phyloP scores from a whole-genome alignment of 2,113 vertebrate species.

The Colius striatus region DNA sequence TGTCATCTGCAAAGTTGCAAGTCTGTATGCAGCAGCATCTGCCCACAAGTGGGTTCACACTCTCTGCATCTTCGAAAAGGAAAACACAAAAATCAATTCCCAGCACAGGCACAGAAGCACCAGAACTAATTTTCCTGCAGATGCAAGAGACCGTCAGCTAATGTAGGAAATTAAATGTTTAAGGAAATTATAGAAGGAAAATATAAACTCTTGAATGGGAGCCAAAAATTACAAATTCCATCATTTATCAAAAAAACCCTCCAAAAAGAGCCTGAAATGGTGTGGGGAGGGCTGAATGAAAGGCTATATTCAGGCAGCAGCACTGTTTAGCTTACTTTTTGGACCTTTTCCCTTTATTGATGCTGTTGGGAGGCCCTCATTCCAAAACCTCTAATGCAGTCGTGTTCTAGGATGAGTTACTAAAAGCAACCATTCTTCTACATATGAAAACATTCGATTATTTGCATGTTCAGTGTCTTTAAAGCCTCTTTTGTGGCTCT shows the following conservation, averaged over 20 bases:
- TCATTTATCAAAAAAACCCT: conserved; percentile 59
- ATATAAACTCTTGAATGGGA: conserved; percentile 38
- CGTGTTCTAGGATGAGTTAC: conserved; percentile 66
- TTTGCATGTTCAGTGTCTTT: conserved; percentile 53
- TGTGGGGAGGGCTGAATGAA: conserved; percentile 58
- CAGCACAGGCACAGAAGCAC: conserved; percentile 20
- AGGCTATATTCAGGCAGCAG: conserved; percentile 67
- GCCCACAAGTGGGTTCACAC: rapidly evolving
- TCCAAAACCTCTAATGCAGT: conserved; percentile 56
- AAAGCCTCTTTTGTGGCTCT: conserved; percentile 60
- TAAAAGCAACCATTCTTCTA: conserved; percentile 69
- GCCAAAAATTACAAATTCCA: conserved; percentile 65
- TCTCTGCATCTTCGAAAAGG: neutral
- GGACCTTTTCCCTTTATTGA: conserved; percentile 72
- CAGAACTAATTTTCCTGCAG: conserved; percentile 48
- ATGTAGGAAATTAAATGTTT: conserved; percentile 70
- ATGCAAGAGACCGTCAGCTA: conserved; percentile 47
- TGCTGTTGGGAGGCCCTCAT: conserved; percentile 60
- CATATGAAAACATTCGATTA: conserved; percentile 53
- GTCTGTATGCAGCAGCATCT: neutral
- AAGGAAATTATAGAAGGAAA: conserved; percentile 63
- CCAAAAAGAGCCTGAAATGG: conserved; percentile 5
- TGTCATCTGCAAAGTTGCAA: neutral
- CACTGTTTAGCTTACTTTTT: conserved; percentile 67
- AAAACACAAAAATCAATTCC: neutral